Evolutionary conservation across 2,888 invertebrate genomes (phyloP), one percentile per base, ranked within the genome.

Genomic region (Standfussiana lucernea): DNA sequence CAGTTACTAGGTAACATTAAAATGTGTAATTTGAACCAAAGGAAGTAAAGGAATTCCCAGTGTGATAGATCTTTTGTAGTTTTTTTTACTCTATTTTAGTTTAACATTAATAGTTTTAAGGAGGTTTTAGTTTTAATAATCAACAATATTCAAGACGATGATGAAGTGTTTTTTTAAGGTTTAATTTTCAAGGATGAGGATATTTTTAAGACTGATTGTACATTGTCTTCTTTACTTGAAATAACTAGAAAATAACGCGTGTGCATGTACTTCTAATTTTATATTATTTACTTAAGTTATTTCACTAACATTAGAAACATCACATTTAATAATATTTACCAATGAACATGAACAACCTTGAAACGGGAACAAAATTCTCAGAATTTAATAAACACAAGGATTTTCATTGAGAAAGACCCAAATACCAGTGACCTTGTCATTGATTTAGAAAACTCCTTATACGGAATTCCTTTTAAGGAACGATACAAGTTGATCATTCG

Each of bases 171-270:
- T 64, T 64, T 6, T 40, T 42, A 71, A 50, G 40, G 13, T 21
- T 59, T 66, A 32, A 53, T 37, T 70, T 72, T 72, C 62, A 79
- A 84, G 86, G 86, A 82, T 85, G 77, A 81, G 84, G 80, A 84
- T 84, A 86, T 80, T 83, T 83, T 90, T 88, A 88, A 90, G 90
- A 90, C 90, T 91, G 90, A 90, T 79, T 79, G 80, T 75, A 73
- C 64, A 74, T 53, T 42, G 28, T 78, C 66, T 80, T 85, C 70
- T 82, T 80, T 28, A 69, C 56, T 80, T 80, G 65, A 72, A 81
- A 42, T 18, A 56, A 42, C 21, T 37, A 45, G 24, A 59, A 53
- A 82, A 21, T 37, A 67, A 62, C 4, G 5, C 15, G n/a, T 61
- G n/a, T 77, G 21, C 40, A 66, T 37, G 56, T 32, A 50, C 13